Evolutionary conservation across 1,140 invertebrate genomes (phyloP), one percentile per base, ranked within the genome.

Genomic region (Drosophila baimaii): DNA sequence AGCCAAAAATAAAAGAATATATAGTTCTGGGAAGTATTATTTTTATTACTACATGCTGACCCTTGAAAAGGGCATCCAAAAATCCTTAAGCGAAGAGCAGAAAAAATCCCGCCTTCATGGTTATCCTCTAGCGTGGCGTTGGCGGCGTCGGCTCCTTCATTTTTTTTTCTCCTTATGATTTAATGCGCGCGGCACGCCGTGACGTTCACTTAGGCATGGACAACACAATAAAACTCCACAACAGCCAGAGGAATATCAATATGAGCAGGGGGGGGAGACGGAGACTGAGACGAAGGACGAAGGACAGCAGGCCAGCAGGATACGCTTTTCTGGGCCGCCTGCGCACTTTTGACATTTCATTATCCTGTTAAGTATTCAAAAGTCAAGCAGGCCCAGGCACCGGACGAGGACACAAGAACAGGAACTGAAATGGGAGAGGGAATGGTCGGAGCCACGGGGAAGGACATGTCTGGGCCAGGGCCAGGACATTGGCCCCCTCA

Each of bases 281-380:
- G 41, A n/a, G n/a, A n/a, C n/a, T n/a, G n/a, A n/a, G n/a, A n/a
- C n/a, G n/a, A 5, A 19, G 8, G 41, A 35, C 17, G 33, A 15
- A 19, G 29, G 46, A 21, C 25, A 27, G 61, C 43, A 17, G 58
- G 47, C 46, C 63, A 68, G 61, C 73, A 70, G 71, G 59, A 79
- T 65, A 82, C 52, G 69, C 82, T 65, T 83, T 78, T 46, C 51
- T 44, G 43, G 51, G 70, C 79, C 84, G 77, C 83, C 73, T 79
- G 79, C 84, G 84, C 83, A 88, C 84, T 88, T 88, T 88, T 88
- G 84, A 89, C 84, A 84, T 88, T 88, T 88, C 84, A 88, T 88
- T 88, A 89, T 88, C 84, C 84, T 89, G 84, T 88, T 88, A 88
- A 88, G 84, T 88, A 88, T 88, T 88, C 84, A 88, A 88, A 88